Percentiles rank a stretch among this genome's conserved stretches.
Evolutionary conservation across 2,888 invertebrate species (phyloP).

Genomic region (Boloria euphrosyne): DNA sequence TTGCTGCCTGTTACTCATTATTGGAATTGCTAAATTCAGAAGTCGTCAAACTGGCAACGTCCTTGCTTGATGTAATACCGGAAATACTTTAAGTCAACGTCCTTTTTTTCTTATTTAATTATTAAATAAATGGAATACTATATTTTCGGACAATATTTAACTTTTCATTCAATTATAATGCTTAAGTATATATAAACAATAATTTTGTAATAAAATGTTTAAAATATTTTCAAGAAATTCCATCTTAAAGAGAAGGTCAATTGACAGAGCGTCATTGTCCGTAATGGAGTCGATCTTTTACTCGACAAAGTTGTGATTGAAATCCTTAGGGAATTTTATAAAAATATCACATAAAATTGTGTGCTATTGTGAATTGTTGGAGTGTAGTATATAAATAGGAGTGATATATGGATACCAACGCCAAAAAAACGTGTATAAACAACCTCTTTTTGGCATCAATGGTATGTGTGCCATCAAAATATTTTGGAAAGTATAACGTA

Average conservation of each 20-base stretch:
- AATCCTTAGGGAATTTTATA: slow-evolving; percentile 55
- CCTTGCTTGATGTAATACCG: slow-evolving; percentile 57
- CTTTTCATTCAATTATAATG: not conserved
- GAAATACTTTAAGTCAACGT: slow-evolving; percentile 44
- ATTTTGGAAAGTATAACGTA: slow-evolving; percentile 80
- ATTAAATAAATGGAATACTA: not conserved
- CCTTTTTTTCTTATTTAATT: slow-evolving; percentile 29
- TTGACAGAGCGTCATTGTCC: slow-evolving; percentile 85
- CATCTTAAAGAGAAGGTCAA: slow-evolving; percentile 55
- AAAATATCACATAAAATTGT: slow-evolving; percentile 66
- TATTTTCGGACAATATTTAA: not conserved
- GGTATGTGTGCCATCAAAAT: slow-evolving; percentile 83
- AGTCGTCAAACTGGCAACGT: slow-evolving; percentile 78
- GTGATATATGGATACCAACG: slow-evolving; percentile 65
- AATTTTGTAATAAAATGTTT: not conserved
- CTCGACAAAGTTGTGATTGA: slow-evolving; percentile 61
- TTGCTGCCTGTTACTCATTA: slow-evolving; percentile 31
- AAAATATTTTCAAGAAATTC: slow-evolving; percentile 55
- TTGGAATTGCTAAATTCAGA: slow-evolving; percentile 72
- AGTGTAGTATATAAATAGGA: slow-evolving; percentile 64
- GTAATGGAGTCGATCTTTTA: slow-evolving; percentile 84
- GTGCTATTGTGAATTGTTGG: slow-evolving; percentile 55
- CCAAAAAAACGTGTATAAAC: slow-evolving; percentile 58
- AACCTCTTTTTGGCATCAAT: slow-evolving; percentile 68
- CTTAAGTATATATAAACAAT: not conserved